Base-by-base conservation (phyloP, 2,888 invertebrate species). In the Punctoribates punctum region DNA sequence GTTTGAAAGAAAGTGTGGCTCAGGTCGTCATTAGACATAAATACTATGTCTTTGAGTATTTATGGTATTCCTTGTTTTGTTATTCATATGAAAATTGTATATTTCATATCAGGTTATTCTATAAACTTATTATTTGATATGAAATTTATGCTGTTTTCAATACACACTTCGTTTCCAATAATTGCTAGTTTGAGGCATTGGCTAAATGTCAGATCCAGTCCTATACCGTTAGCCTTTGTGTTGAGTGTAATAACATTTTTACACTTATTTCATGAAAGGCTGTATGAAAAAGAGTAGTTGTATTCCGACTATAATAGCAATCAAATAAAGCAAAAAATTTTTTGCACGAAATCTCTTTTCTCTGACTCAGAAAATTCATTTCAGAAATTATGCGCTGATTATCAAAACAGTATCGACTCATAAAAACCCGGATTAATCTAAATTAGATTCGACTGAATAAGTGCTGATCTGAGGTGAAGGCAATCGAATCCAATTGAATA, bases 181-280 rank as follows among this genome's bases (percentile, higher is more conserved):
- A 65, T 65, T 65, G 65, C 65, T 65, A 27, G 65, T 65, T 65
- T 65, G 65, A 17, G 27, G 65, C 65, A 27, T 27, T 65, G 38
- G 29, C 34, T 65, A 65, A 65, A 65, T 65, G 65, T 65, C 65
- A 65, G 34, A 25, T 65, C 57, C 57, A 23, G 57, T 57, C 23
- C 51, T 51, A 42, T 42, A 42, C 42, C 5, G 20, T n/a, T 29
- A 34, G 38, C 34, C 34, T 34, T 65, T 65, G 65, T 65, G 11
- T 65, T 34, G 5, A 65, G 15, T 62, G 27, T 27, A 27, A 29
- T 25, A 65, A 17, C 25, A 57, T 42, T 42, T 42, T 42, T 42
- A 42, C 42, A 42, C 42, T 42, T 42, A 42, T 42, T 42, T 42
- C 11, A 42, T 42, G 9, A 42, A 42, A 42, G 42, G 13, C 42